Evolutionary conservation across 2,797 vertebrate species (phyloP), one percentile per base, ranked within the genome.

Genomic region (Lepus townsendii): DNA sequence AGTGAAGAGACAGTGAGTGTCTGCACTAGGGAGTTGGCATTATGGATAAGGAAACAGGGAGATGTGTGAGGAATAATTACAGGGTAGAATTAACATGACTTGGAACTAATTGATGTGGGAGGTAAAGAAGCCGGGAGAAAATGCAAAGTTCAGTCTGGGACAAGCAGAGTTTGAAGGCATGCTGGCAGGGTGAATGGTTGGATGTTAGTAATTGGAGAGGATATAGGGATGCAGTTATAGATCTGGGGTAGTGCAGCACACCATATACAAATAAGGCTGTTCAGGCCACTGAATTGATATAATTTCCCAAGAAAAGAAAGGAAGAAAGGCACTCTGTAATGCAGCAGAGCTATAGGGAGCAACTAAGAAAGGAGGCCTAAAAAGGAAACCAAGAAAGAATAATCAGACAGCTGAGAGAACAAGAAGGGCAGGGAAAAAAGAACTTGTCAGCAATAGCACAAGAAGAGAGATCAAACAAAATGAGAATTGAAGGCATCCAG

Each of bases 331-430:
- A 35, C 30, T 69, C 63, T 35, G 38, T 7, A 10, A 42, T 87
- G 32, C 13, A 65, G 9, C 27, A 32, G 11, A 38, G 52, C 3
- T 78, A 78, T 35, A 52, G 66, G 62, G 42, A 66, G 6, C 60
- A 83, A 73, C 13, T 50, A 75, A 62, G 65, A 89, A 88, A 93
- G 30, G 38, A 20, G 86, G 8, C 17, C n/a, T 42, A 12, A 76
- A 89, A 85, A 82, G 24, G 76, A 89, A 94, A 85, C 42, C 24
- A 17, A 88, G 79, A 84, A 35, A 93, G 52, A 90, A 78, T 17
- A 71, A 24, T 22, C 42, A 50, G 69, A 12, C 26, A 57, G 14
- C 82, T 83, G 54, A 77, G 26, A 83, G 26, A 95, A 32, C 24
- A n/a, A 80, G 50, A 76, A 38, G 14, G 47, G 38, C 6, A 76